These are phyloP conservation scores for Haplochromis vanheusdeni DNA, from an alignment of 2,113 vertebrate genomes.

Conservation along the genomic window DNA sequence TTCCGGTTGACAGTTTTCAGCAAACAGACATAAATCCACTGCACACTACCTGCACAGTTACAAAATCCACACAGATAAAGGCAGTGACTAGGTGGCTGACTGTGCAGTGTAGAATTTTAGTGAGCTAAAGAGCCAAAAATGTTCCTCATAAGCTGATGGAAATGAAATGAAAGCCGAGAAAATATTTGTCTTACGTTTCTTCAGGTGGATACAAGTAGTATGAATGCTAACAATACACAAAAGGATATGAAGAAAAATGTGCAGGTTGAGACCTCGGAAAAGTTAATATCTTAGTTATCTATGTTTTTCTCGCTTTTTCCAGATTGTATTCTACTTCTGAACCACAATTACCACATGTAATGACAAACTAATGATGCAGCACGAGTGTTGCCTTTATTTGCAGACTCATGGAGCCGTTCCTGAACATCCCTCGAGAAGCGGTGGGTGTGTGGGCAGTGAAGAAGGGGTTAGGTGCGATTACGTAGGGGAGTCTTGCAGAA, in stretches of 20 bases:
- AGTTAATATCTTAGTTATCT: not conserved
- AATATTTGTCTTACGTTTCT: not conserved
- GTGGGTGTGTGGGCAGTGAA: constrained; percentile 4
- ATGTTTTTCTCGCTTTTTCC: not conserved
- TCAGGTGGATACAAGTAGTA: not conserved
- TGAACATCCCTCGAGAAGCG: not conserved
- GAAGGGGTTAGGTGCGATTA: constrained; percentile 20
- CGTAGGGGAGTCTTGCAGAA: constrained; percentile 4
- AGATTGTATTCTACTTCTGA: not conserved
- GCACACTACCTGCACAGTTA: not conserved
- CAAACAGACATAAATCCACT: not conserved
- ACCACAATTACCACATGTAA: not conserved
- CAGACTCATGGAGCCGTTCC: not conserved
- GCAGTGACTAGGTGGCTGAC: not conserved
- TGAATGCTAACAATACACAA: not conserved
- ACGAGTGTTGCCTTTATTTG: not conserved
- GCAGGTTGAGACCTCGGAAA: not conserved
- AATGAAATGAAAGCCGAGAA: not conserved
- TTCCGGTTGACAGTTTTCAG: not conserved
- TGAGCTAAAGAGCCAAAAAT: not conserved
- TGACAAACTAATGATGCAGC: not conserved
- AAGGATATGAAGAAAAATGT: not conserved
- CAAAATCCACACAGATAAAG: not conserved
- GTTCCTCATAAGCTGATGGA: not conserved
- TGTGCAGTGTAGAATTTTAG: not conserved